phyloP scores from a whole-genome alignment of 2,113 vertebrate genomes.

The Leuciscus idus region DNA sequence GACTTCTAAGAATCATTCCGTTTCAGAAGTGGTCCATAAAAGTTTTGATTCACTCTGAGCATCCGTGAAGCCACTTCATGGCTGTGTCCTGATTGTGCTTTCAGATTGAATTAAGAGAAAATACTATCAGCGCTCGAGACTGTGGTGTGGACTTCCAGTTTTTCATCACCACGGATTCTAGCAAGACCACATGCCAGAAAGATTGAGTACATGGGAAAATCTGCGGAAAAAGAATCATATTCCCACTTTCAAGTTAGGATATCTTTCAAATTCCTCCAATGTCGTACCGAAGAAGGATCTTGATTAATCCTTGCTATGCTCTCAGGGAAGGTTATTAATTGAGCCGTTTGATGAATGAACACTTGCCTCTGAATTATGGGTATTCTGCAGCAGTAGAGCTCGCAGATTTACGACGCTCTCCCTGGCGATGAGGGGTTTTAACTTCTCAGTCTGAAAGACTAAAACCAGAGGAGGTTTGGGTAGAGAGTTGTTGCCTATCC shows the following conservation, averaged over 20 bases:
- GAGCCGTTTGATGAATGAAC: conserved; percentile 56
- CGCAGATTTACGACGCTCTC: conserved; percentile 48
- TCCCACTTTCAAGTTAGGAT: neutral
- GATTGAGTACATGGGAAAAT: neutral
- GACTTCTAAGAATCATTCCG: neutral
- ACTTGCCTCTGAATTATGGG: conserved; percentile 54
- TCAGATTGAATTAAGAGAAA: conserved; percentile 43
- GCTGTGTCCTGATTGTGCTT: conserved; percentile 40
- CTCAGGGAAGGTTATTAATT: conserved; percentile 50
- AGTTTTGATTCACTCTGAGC: conserved; percentile 19
- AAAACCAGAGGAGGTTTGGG: conserved; percentile 18
- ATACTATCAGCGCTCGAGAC: neutral
- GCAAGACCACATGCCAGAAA: neutral
- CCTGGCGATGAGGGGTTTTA: neutral
- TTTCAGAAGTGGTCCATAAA: conserved; percentile 10
- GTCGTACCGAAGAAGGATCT: neutral
- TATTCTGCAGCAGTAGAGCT: conserved; percentile 22
- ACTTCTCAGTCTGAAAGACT: conserved; percentile 17
- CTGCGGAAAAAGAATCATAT: neutral
- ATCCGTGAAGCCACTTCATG: neutral
- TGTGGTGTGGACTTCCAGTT: neutral
- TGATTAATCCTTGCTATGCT: conserved; percentile 40
- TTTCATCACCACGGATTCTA: conserved; percentile 16
- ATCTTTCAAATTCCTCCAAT: conserved; percentile 4
- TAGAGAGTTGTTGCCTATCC: conserved; percentile 4